Base-by-base conservation (phyloP, 2,888 invertebrate species). In the Synanthedon andrenaeformis region DNA sequence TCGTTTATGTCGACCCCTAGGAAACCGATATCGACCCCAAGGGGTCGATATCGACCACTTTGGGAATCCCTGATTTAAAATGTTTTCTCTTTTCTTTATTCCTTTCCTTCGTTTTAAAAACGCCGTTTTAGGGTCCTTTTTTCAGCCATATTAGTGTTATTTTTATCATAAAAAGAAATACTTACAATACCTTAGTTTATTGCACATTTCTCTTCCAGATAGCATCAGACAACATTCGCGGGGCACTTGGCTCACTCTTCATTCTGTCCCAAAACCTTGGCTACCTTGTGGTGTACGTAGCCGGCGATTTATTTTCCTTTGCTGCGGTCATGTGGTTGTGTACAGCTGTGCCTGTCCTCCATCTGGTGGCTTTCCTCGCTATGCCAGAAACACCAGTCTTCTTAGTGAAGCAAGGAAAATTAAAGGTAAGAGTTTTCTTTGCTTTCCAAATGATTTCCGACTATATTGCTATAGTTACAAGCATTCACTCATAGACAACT, bases 341-440 rank as follows among this genome's bases (percentile, higher is more conserved):
- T 58, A 74, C 79, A 0, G 76, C 80, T 0, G 79, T 87, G 3
- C 87, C 87, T 0, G 71, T 76, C 2, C 56, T 82, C 4, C 86
- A 86, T 52, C 57, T 85, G 1, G 41, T 85, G 0, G 67, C 70
- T 0, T 87, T 86, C 66, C 59, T 84, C 0, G 74, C 76, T 3
- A 85, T 87, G 85, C 88, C 88, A 0, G 88, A 88, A 59, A 87
- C 88, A 0, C 88, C 88, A 0, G 84, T 84, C 12, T 87, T 86
- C 60, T 66, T 87, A 2, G 74, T 88, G 12, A 85, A 88, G 45
- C 82, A 85, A 54, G 85, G 86, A 3, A 85, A 83, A 52, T 65
- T 80, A 3, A 67, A 81, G 78, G 88, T 88, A n/a, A 62, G 61
- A 49, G 5, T 53, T n/a, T n/a, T 45, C 12, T 13, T 35, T 41